Evolutionary conservation across 2,888 invertebrate species (phyloP).

Genomic region (Orthosia incerta): DNA sequence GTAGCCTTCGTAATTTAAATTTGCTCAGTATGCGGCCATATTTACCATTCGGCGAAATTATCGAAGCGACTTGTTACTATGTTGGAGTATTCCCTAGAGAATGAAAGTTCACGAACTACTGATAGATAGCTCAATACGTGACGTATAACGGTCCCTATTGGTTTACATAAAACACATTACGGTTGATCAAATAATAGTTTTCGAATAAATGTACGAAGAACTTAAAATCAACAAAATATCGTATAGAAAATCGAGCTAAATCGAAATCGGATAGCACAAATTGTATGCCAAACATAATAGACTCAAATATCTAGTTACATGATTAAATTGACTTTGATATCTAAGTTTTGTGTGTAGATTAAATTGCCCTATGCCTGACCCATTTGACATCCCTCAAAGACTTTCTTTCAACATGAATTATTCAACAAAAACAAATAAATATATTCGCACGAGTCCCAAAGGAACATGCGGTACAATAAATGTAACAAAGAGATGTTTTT

Average conservation of each 20-base stretch:
- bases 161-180: conserved; percentile 32
- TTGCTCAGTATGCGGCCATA: not conserved
- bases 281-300: conserved; percentile 21
- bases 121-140: conserved; percentile 23
- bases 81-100: conserved; percentile 36
- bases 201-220: conserved; percentile 7
- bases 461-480: conserved; percentile 46
- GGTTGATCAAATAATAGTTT: conserved; percentile 30
- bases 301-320: conserved; percentile 20
- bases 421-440: conserved; percentile 54
- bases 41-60: conserved; percentile 28
- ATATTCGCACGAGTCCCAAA: conserved; percentile 36
- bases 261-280: conserved; percentile 15
- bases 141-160: conserved; percentile 21
- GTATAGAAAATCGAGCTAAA: conserved; percentile 1
- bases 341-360: not conserved
- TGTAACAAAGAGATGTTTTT: conserved; percentile 46
- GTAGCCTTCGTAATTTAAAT: conserved; percentile 44
- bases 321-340: conserved; percentile 25
- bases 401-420: conserved; percentile 52
- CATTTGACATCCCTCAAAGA: conserved; percentile 46
- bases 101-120: conserved; percentile 25
- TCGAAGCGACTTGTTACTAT: conserved; percentile 7
- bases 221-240: not conserved
- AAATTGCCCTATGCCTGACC: conserved; percentile 25